phyloP scores from a whole-genome alignment of 2,113 vertebrate genomes.

The Sturnira hondurensis region DNA sequence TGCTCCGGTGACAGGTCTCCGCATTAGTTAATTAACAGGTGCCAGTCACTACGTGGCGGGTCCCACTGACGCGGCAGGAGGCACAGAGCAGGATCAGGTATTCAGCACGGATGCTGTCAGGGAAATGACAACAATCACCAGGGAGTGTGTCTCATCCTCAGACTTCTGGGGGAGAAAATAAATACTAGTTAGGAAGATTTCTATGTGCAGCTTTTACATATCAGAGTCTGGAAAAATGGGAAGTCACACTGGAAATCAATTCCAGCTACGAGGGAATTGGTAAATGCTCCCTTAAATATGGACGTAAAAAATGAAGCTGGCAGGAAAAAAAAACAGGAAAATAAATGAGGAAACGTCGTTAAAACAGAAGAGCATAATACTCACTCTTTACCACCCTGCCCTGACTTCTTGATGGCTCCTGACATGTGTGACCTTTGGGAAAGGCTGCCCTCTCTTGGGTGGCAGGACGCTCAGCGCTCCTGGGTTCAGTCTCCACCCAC shows the following conservation, averaged over 20 bases:
- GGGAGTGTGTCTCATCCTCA: not conserved
- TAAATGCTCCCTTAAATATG: not conserved
- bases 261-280: not conserved
- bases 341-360: not conserved
- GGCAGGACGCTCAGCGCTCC: too few species aligned
- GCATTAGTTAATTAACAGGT: conserved; percentile 47
- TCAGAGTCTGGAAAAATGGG: not conserved
- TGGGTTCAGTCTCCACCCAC: not conserved
- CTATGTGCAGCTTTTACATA: not conserved
- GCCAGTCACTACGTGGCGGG: not conserved
- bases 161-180: conserved; percentile 16
- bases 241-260: not conserved
- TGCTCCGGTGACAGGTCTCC: not conserved
- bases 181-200: not conserved
- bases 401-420: not conserved
- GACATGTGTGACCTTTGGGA: not conserved
- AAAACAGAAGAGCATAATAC: fast-evolving
- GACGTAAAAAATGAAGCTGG: not conserved
- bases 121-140: not conserved
- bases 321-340: not conserved
- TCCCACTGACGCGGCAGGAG: not conserved
- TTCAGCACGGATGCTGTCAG: not conserved
- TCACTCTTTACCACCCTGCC: not conserved
- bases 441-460: not conserved
- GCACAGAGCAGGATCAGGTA: fast-evolving